Conservation (phyloP, 2,113 vertebrate species). For the Tychaedon coryphoeus region DNA sequence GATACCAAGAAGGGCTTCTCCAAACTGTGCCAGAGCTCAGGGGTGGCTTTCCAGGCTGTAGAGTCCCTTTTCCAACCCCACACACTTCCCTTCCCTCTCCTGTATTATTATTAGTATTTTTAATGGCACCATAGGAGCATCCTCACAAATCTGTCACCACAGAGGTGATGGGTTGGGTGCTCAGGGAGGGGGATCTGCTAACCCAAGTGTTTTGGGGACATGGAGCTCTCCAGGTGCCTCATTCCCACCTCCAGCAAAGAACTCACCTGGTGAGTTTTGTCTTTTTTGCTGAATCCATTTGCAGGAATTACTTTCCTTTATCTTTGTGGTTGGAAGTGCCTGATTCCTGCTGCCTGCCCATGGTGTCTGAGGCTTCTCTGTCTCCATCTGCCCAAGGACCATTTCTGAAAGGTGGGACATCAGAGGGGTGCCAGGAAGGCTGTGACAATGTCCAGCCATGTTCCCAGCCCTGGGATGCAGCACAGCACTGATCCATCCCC, state of each 20-base stretch:
- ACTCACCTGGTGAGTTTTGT: neutral
- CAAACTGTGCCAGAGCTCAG: neutral
- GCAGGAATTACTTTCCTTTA: neutral
- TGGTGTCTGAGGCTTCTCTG: neutral
- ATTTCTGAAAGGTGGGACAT: neutral
- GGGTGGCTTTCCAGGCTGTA: neutral
- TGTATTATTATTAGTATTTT: neutral
- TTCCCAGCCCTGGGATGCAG: neutral
- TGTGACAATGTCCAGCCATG: fast-evolving
- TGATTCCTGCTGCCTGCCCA: neutral
- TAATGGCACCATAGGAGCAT: neutral
- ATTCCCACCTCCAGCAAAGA: neutral
- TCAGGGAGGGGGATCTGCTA: neutral
- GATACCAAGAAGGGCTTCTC: neutral
- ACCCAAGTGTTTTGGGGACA: fast-evolving
- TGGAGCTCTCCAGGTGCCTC: neutral
- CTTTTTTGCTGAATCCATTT: neutral
- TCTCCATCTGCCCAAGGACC: neutral
- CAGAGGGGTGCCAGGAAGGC: neutral
- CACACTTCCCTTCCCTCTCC: neutral
- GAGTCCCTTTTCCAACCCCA: neutral
- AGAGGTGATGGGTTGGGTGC: neutral
- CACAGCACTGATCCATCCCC: fast-evolving
- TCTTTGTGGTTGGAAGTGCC: neutral
- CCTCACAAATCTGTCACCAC: fast-evolving